These are phyloP conservation scores for Nyctibius grandis DNA, from an alignment of 2,797 vertebrate species.

Conservation along the genomic window DNA sequence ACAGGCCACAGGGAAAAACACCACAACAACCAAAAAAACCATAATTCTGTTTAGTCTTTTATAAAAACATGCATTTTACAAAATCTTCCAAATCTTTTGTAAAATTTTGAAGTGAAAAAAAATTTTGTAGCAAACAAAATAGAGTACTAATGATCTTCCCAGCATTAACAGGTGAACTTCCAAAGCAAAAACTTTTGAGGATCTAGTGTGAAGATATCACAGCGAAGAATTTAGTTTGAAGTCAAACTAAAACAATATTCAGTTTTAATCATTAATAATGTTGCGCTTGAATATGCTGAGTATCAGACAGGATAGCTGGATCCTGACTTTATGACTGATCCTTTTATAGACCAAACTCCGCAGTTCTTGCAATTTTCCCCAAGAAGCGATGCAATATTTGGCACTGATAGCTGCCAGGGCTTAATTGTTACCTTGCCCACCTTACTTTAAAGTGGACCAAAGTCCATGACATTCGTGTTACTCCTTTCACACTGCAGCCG, in stretches of 20 bases:
- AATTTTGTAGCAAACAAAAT: background rate
- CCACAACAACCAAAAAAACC: background rate
- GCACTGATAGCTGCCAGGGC: background rate
- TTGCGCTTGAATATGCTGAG: background rate
- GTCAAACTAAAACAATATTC: background rate
- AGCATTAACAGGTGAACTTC: background rate
- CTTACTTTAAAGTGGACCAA: background rate
- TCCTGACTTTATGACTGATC: background rate
- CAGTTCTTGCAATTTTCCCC: background rate
- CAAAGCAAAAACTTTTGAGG: background rate
- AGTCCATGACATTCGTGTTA: accelerated
- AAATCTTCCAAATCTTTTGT: background rate
- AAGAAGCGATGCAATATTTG: background rate
- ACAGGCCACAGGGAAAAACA: background rate
- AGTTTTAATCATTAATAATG: background rate
- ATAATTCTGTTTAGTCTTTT: background rate
- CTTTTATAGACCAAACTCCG: background rate
- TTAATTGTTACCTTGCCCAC: background rate
- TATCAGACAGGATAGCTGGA: background rate
- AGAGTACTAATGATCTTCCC: background rate
- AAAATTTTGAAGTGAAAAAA: background rate
- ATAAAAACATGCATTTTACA: accelerated
- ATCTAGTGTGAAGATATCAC: background rate
- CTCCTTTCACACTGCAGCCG: background rate
- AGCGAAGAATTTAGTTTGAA: background rate